Base-by-base conservation (phyloP, 2,797 vertebrate species). In the Anabacerthia variegaticeps region DNA sequence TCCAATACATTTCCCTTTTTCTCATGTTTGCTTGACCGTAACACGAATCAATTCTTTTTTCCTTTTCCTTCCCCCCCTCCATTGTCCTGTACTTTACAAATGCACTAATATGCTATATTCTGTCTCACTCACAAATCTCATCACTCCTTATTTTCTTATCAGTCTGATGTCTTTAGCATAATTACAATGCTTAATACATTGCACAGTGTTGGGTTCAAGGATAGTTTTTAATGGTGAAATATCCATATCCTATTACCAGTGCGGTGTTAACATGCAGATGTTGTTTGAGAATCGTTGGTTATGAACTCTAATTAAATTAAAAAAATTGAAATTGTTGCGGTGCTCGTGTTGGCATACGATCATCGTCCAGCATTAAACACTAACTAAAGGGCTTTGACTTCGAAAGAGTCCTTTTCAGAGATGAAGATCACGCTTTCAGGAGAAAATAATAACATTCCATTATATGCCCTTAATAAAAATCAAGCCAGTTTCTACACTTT, bases 1-100 rank as follows among this genome's bases (percentile, higher is more conserved):
- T 41, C 52, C 32, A 44, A 4, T 43, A 30, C 19, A 7, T 82
- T 88, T 89, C 77, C 14, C 7, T 76, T 82, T 82, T 56, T 39
- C 9, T 83, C 26, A 4, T 63, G 16, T 49, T 82, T 76, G 7
- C 30, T n/a, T 49, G 52, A 48, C n/a, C 58, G 8, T 76, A 36
- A 32, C 12, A 66, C 9, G 11, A 55, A 22, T 58, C 1, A 1
- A 1, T 6, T 5, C 19, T 46, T 21, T n/a, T 18, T 10, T 10
- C 8, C 10, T 4, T 5, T 12, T 4, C 4, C 11, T 23, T 2
- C 1, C 1, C 15, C 2, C 16, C 21, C 6, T 30, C 10, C 6
- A 6, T 63, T 44, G 14, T 9, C 43, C 8, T 28, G 20, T 55
- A 30, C 28, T 66, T 77, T 26, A 48, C 7, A 68, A 67, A 74